phyloP scores from a whole-genome alignment of 2,888 invertebrate species.

The Drosophila nigritarsus region DNA sequence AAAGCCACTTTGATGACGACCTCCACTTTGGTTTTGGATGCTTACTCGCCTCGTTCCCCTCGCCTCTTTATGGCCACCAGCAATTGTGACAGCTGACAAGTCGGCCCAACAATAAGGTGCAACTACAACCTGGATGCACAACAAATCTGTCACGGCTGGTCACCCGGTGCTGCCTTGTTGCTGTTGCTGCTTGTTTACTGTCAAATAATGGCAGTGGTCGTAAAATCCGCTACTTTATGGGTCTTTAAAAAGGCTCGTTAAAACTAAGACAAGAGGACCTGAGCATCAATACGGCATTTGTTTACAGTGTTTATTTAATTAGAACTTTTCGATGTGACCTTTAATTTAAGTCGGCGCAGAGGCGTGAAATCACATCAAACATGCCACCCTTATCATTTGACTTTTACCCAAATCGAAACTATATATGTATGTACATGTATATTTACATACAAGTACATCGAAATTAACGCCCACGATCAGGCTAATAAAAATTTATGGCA shows the following conservation, averaged over 20 bases:
- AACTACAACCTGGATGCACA: conserved; percentile 38
- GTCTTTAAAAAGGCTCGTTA: conserved; percentile 73
- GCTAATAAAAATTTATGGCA: conserved; percentile 80
- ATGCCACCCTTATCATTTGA: conserved; percentile 14
- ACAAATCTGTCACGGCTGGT: conserved; percentile 65
- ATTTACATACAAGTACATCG: conserved; percentile 9
- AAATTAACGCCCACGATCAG: conserved; percentile 33
- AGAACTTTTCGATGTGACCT: conserved; percentile 44
- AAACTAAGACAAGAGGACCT: conserved; percentile 56
- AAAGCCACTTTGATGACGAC: conserved; percentile 72
- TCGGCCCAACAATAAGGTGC: conserved; percentile 48
- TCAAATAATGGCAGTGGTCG: conserved; percentile 75
- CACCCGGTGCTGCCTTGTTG: conserved; percentile 51
- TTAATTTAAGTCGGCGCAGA: conserved; percentile 9
- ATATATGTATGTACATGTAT: not conserved
- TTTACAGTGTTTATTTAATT: conserved; percentile 63
- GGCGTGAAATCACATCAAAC: conserved; percentile 20
- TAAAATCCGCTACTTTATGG: conserved; percentile 78
- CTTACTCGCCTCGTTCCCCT: not conserved
- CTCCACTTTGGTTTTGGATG: conserved; percentile 15
- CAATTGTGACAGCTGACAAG: conserved; percentile 74
- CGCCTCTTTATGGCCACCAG: conserved; percentile 55
- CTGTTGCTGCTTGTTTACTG: conserved; percentile 65
- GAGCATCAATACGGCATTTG: conserved; percentile 18
- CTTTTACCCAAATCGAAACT: not conserved